phyloP scores from a whole-genome alignment of 2,797 vertebrate genomes.

The Sebastes cheni region DNA sequence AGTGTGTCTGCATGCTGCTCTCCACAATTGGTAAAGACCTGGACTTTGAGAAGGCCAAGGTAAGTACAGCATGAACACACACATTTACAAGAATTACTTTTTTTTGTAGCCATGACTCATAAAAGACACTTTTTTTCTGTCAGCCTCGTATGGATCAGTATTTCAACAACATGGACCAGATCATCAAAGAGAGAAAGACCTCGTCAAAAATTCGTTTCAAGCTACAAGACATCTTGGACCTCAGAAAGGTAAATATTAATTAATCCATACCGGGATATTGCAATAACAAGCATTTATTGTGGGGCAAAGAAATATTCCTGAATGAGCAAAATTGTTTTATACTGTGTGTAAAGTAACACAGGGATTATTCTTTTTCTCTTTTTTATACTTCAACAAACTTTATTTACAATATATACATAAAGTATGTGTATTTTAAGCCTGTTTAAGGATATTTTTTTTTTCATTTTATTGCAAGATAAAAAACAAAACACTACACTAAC shows the following conservation, averaged over 20 bases:
- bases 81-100: not conserved
- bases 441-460: too few relatives aligned
- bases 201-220: conserved; percentile 98
- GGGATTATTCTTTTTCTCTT: too few relatives aligned
- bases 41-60: conserved; percentile 96
- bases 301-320: too few relatives aligned
- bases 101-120: not conserved
- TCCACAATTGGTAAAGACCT: conserved; percentile 98
- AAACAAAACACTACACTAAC: too few relatives aligned
- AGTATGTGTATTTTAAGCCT: too few relatives aligned
- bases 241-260: conserved; percentile 84
- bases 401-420: too few relatives aligned
- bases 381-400: too few relatives aligned
- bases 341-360: too few relatives aligned
- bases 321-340: too few relatives aligned
- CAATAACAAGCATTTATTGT: not conserved
- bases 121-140: not conserved
- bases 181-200: conserved; percentile 96
- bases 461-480: too few relatives aligned
- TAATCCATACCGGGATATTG: not conserved
- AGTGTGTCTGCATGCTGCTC: conserved; percentile 95
- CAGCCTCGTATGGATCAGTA: conserved; percentile 99
- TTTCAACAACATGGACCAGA: conserved; percentile 98
- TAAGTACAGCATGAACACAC: conserved; percentile 44
- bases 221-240: conserved; percentile 95